Conservation (phyloP, 2,888 invertebrate species). For the Drosophila bunnanda region DNA sequence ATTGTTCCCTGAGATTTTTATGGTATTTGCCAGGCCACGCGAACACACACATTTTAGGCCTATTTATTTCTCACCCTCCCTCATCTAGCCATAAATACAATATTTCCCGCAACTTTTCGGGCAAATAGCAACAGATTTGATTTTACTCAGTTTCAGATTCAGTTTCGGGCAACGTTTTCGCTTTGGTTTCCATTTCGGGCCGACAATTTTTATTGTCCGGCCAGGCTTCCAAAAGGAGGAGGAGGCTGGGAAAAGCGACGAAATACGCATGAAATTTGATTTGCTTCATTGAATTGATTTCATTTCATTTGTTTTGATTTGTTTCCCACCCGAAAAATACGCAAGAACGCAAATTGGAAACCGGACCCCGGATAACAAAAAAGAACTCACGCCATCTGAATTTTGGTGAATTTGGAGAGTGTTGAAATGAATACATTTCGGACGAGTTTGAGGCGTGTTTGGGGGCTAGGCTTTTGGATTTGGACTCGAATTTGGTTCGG, state of each 20-base stretch:
- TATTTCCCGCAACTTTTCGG: slow-evolving; percentile 43
- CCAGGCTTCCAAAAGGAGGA: slow-evolving; percentile 30
- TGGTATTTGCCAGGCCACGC: slow-evolving; percentile 21
- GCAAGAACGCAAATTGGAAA: slow-evolving; percentile 72
- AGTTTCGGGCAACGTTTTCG: slow-evolving; percentile 33
- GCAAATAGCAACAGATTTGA: slow-evolving; percentile 52
- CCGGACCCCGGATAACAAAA: slow-evolving; percentile 46
- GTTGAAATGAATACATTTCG: slow-evolving; percentile 75
- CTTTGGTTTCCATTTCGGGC: slow-evolving; percentile 51
- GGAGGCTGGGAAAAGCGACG: slow-evolving; percentile 60
- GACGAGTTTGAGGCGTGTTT: slow-evolving; percentile 48
- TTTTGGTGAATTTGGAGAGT: slow-evolving; percentile 37
- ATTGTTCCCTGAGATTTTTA: slow-evolving; percentile 59
- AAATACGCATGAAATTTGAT: slow-evolving; percentile 78
- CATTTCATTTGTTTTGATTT: slow-evolving; percentile 74
- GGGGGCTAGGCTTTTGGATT: slow-evolving; percentile 34
- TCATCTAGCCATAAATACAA: slow-evolving; percentile 26
- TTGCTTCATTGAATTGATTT: slow-evolving; percentile 78
- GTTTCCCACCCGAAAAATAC: slow-evolving; percentile 61
- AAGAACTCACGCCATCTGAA: slow-evolving; percentile 30
- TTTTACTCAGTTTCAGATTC: slow-evolving; percentile 54
- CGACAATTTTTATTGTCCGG: slow-evolving; percentile 68
- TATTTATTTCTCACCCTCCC: slow-evolving; percentile 16
- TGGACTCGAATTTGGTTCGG: background rate
- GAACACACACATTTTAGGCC: slow-evolving; percentile 42